Base-by-base conservation (phyloP, 2,113 vertebrate genomes). In the Ceyx cyanopectus region DNA sequence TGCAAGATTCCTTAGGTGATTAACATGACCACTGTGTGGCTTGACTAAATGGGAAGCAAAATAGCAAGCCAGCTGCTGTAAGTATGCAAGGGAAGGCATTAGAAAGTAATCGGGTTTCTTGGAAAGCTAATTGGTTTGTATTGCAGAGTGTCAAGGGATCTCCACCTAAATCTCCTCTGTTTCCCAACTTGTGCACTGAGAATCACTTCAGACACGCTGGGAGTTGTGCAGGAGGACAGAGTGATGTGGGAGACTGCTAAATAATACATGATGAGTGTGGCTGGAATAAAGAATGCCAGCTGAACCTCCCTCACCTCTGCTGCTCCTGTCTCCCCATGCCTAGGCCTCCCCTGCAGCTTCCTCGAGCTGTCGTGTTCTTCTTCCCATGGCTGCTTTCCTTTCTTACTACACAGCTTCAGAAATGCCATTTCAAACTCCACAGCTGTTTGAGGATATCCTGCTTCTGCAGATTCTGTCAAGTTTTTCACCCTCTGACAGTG, bases 301-400 rank as follows among this genome's bases (percentile, higher is more conserved):
- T 96, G 94, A 96, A 91, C n/a, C 62, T 94, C 41, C 67, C 83
- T 90, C 61, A 62, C 60, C 62, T 94, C 85, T 29, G 90, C 48
- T 50, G 48, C 23, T 50, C 48, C 48, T 50, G 48, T 50, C 48
- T 23, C 23, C 21, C 48, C 48, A 16, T 57, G 26, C 5, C 61
- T 7, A 30, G 51, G 78, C 7, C 16, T 70, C 84, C 81, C 18
- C 16, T 40, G 6, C 15, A 46, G 24, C 14, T 81, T 73, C 7
- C 8, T 78, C 19, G 37, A 41, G 16, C 37, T 46, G 11, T 84
- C 12, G 27, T 74, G 56, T 83, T 83, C 14, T 84, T 65, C 14
- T 70, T 60, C 22, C 67, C 2, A 2, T 15, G 10, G 45, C 14
- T 1, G 20, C 0, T 61, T 81, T 61, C 12, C 12, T 8, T 46